Base-by-base conservation (phyloP, 1,140 invertebrate species). In the Harpegnathos saltator region DNA sequence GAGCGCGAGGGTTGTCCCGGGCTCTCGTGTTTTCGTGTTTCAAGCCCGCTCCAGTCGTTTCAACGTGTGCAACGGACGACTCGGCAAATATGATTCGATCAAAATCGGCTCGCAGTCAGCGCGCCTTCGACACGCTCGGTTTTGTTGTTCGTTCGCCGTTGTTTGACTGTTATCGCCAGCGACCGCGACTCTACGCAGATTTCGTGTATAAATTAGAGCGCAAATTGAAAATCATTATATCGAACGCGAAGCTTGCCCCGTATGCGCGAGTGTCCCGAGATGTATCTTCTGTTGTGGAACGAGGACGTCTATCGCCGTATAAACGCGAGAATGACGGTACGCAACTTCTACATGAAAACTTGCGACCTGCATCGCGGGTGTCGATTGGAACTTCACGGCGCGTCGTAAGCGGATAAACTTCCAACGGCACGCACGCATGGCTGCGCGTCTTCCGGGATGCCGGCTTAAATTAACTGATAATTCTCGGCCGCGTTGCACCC, bases 391-490 rank as follows among this genome's bases (percentile, higher is more conserved):
- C 63, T 78, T 56, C 29, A 54, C 29, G 58, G 38, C 44, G 33
- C 33, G 9, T 59, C 5, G 22, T 61, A 29, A 26, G 54, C 74
- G 74, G 54, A 56, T 68, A 44, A 78, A 68, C 74, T 78, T 78
- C 22, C 68, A n/a, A n/a, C n/a, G 19, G 48, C 50, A 33, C n/a
- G 74, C 74, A 54, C 61, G 73, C 73, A 63, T 33, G 38, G 59
- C n/a, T 50, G 61, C 44, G 54, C 19, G 62, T 56, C 62, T 68
- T 52, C 24, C 48, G 74, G 24, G 26, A 63, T 24, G 56, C 33
- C 48, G 50, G 24, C 52, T 66, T 50, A 66, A 68, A 66, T 78
- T 78, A 66, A 44, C 54, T 78, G 54, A 68, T 78, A 66, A 78
- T 44, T 66, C 12, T 74, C 56, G n/a, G 22, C 48, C 44, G 14